Conservation (phyloP, 2,113 vertebrate genomes). For the Carassius gibelio region DNA sequence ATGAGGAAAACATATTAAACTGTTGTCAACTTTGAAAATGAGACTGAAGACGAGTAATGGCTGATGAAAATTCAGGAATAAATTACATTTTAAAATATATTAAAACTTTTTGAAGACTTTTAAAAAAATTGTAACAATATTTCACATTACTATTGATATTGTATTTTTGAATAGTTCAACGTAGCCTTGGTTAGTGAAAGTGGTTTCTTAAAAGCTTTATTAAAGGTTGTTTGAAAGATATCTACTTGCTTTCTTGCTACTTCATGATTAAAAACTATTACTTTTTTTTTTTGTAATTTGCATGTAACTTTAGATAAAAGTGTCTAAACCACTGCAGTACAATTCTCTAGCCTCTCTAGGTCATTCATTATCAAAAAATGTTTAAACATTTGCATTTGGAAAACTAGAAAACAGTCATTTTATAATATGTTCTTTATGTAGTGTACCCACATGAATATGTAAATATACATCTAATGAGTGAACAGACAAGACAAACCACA, state of each 20-base stretch:
- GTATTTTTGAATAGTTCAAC: neutral
- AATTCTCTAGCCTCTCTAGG: too few species aligned
- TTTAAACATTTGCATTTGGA: too few species aligned
- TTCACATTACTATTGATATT: neutral
- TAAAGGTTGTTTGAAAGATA: too few species aligned
- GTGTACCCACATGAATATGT: neutral
- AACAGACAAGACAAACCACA: slow-evolving; percentile 22
- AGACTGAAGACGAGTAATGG: too few species aligned
- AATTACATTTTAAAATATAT: too few species aligned
- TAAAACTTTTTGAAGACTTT: too few species aligned
- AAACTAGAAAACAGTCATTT: too few species aligned
- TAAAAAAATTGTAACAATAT: neutral
- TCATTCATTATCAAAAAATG: too few species aligned
- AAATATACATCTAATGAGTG: neutral
- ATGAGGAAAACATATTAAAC: neutral
- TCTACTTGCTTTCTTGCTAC: neutral
- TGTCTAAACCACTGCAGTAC: neutral
- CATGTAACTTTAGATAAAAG: neutral
- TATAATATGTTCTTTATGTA: too few species aligned
- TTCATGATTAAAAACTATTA: neutral
- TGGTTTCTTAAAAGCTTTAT: too few species aligned
- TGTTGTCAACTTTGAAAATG: neutral
- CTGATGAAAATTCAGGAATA: too few species aligned
- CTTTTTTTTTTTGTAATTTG: neutral
- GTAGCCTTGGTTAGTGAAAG: neutral